Evolutionary conservation across 2,888 invertebrate species (phyloP).

Genomic region (Poecilus cupreus): DNA sequence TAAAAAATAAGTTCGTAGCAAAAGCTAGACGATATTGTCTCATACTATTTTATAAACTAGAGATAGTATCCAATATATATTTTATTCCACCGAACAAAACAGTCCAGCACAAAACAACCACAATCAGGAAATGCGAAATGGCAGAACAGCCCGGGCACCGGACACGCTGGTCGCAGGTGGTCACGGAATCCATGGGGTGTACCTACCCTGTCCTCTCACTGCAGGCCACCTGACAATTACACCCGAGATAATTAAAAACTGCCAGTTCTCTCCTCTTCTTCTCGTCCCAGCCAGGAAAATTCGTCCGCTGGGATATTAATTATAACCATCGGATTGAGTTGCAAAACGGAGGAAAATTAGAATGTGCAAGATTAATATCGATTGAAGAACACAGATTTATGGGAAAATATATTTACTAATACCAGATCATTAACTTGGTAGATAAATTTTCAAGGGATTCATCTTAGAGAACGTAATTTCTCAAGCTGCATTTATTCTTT

Average conservation of each 20-base stretch:
- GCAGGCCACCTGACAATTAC: conserved; percentile 39
- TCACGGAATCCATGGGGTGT: background rate
- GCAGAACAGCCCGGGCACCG: background rate
- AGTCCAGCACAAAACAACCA: background rate
- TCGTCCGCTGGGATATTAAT: conserved; percentile 38
- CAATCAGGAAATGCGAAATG: background rate
- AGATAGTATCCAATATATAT: no score
- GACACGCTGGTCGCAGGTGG: conserved; percentile 32
- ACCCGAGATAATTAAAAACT: conserved; percentile 52
- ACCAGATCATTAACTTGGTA: background rate
- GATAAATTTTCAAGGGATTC: background rate
- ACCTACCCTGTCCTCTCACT: background rate
- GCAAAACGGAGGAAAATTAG: conserved; percentile 41
- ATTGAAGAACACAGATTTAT: conserved; percentile 14
- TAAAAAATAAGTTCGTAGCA: no score
- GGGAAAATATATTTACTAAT: conserved; percentile 9
- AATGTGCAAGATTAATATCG: conserved; percentile 29
- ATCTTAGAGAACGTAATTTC: no score
- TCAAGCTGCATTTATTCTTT: no score
- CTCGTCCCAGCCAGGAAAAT: background rate
- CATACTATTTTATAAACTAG: no score
- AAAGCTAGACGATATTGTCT: no score
- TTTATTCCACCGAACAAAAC: no score
- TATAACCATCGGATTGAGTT: conserved; percentile 36
- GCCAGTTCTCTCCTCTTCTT: conserved; percentile 8